These are phyloP conservation scores for Leptodactylus fuscus DNA, from an alignment of 2,113 vertebrate species.

Conservation along the genomic window DNA sequence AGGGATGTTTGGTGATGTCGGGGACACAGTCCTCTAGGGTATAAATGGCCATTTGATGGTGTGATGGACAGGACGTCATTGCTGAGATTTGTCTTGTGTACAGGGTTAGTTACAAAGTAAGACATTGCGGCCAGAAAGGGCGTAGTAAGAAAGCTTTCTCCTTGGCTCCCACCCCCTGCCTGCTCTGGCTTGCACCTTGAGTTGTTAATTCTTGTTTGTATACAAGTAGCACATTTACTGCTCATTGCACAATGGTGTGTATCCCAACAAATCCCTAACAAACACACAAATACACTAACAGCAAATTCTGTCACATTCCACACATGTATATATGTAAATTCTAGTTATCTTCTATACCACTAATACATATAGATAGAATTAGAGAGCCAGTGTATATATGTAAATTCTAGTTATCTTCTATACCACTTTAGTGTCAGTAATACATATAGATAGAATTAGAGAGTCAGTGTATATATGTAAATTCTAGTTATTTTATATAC, in stretches of 20 bases:
- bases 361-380: no score
- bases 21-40: neutral
- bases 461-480: no score
- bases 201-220: constrained; percentile 56
- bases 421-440: no score
- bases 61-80: constrained; percentile 39
- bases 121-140: constrained; percentile 52
- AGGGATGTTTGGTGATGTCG: no score
- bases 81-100: constrained; percentile 47
- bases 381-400: no score
- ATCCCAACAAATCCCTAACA: constrained; percentile 28
- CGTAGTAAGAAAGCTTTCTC: constrained; percentile 23
- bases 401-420: no score
- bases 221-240: constrained; percentile 43
- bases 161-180: neutral
- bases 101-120: constrained; percentile 57
- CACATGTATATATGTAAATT: constrained; percentile 18
- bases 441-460: no score
- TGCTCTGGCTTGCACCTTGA: constrained; percentile 28
- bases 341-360: no score
- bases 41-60: constrained; percentile 14
- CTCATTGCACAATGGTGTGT: constrained; percentile 14
- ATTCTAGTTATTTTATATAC: no score
- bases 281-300: neutral
- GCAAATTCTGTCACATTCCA: neutral